Conservation (phyloP, 2,888 invertebrate species). For the Scaptomyza flava region DNA sequence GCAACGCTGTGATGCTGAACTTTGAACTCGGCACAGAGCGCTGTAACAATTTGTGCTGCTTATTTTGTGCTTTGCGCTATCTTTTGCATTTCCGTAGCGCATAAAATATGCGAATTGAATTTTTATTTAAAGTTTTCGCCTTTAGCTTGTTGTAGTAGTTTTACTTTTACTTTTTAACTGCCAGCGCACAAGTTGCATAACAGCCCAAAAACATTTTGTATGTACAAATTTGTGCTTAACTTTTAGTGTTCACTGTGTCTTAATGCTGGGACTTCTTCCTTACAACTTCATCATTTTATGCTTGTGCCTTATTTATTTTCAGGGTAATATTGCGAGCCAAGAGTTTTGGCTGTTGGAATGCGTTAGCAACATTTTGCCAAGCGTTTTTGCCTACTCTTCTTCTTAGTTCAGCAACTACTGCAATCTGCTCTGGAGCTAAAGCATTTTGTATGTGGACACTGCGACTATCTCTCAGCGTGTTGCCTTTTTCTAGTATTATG, state of each 20-base stretch:
- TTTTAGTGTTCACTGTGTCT: constrained; percentile 34
- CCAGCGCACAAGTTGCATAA: constrained; percentile 66
- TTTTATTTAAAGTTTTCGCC: constrained; percentile 76
- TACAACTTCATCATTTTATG: constrained; percentile 61
- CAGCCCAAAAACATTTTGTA: constrained; percentile 79
- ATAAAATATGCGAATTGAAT: constrained; percentile 80
- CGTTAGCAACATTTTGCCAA: constrained; percentile 41
- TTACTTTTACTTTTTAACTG: constrained; percentile 37
- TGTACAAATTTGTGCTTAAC: constrained; percentile 77
- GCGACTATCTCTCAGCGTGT: constrained; percentile 41
- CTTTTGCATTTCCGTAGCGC: constrained; percentile 65
- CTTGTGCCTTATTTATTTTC: constrained; percentile 53
- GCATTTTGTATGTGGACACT: constrained; percentile 34
- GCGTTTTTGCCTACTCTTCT: constrained; percentile 11
- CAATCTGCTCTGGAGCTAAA: constrained; percentile 26
- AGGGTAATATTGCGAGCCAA: constrained; percentile 30
- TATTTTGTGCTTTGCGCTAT: constrained; percentile 69
- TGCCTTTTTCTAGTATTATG: constrained; percentile 72
- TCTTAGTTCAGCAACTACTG: constrained; percentile 5
- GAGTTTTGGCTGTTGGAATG: constrained; percentile 30
- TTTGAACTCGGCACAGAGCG: constrained; percentile 57
- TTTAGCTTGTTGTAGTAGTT: constrained; percentile 23
- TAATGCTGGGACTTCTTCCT: constrained; percentile 1
- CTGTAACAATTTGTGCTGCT: constrained; percentile 67
- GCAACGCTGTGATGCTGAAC: constrained; percentile 56